Percentiles rank a stretch among this genome's conserved stretches.
Evolutionary conservation across 2,888 invertebrate species (phyloP).

Genomic region (Caenorhabditis imperialis): DNA sequence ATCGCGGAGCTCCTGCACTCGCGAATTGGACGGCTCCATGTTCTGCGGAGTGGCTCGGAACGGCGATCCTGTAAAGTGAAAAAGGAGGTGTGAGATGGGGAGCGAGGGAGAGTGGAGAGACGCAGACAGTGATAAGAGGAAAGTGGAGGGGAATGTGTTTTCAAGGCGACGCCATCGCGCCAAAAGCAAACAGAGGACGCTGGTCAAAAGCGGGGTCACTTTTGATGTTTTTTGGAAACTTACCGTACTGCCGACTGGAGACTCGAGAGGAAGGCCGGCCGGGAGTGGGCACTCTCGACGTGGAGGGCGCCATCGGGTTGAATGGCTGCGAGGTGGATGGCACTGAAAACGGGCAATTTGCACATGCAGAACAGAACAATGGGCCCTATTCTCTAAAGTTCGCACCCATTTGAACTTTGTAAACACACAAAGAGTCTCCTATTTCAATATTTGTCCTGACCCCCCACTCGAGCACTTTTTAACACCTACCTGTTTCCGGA

Average conservation of each 20-base stretch:
- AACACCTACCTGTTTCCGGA: slow-evolving; percentile 31
- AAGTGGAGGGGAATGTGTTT: not conserved
- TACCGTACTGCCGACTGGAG: slow-evolving; percentile 15
- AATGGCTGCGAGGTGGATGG: slow-evolving; percentile 23
- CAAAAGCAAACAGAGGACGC: not conserved
- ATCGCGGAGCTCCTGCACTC: slow-evolving; percentile 38
- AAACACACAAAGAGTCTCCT: not conserved
- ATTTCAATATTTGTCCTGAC: slow-evolving; percentile 13
- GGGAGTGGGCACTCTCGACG: slow-evolving; percentile 29
- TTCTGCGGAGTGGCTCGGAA: slow-evolving; percentile 36
- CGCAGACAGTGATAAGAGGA: not conserved
- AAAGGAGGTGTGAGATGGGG: slow-evolving; percentile 10
- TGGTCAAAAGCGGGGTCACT: not conserved
- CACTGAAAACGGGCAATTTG: slow-evolving; percentile 2
- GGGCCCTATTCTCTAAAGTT: too few relatives aligned
- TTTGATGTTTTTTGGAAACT: not conserved
- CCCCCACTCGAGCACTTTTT: slow-evolving; percentile 9
- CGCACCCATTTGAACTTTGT: too few relatives aligned
- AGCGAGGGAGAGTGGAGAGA: slow-evolving; percentile 8
- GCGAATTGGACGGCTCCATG: slow-evolving; percentile 36
- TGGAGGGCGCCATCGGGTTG: slow-evolving; percentile 38
- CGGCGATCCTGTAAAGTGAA: slow-evolving; percentile 25
- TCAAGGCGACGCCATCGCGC: too few relatives aligned
- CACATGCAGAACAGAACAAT: too few relatives aligned
- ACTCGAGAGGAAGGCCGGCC: slow-evolving; percentile 15